Evolutionary conservation across 2,797 vertebrate genomes (phyloP).

Genomic region (Euphonia xanthogaster): DNA sequence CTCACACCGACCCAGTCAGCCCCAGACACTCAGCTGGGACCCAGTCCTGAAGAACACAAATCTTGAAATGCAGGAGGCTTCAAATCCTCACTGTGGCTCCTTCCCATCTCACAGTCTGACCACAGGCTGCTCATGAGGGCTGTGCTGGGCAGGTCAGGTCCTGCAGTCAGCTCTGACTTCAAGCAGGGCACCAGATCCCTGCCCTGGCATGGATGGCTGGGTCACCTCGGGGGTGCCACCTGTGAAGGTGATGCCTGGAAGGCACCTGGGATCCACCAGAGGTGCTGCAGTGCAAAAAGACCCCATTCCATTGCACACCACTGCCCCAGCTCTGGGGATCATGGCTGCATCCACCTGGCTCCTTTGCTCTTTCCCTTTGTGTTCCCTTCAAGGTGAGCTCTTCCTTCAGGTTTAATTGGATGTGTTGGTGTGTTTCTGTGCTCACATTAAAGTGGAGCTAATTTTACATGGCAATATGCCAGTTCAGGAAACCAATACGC

Average conservation of each 20-base stretch:
- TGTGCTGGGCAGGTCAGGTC: rapidly evolving
- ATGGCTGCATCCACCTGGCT: neutral
- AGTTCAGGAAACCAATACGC: conserved; percentile 32
- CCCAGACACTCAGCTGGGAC: rapidly evolving
- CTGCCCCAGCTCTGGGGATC: rapidly evolving
- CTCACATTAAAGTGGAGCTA: conserved; percentile 20
- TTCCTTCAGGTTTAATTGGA: neutral
- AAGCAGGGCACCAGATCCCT: neutral
- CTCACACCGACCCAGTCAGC: neutral
- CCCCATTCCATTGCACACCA: rapidly evolving
- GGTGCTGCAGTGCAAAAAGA: neutral
- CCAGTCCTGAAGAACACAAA: neutral
- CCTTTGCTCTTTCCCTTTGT: neutral
- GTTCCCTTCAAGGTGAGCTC: conserved; percentile 22
- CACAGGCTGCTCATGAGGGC: rapidly evolving
- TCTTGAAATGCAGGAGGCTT: neutral
- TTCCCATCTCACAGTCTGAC: neutral
- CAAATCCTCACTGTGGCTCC: neutral
- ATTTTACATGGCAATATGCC: conserved; percentile 50
- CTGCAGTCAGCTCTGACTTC: neutral
- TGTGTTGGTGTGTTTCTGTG: neutral
- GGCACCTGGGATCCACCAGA: neutral
- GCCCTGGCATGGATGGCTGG: rapidly evolving
- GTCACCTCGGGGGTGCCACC: neutral
- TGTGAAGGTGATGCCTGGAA: neutral